Conservation (phyloP, 2,888 invertebrate species). For the Nomada goodeniana region DNA sequence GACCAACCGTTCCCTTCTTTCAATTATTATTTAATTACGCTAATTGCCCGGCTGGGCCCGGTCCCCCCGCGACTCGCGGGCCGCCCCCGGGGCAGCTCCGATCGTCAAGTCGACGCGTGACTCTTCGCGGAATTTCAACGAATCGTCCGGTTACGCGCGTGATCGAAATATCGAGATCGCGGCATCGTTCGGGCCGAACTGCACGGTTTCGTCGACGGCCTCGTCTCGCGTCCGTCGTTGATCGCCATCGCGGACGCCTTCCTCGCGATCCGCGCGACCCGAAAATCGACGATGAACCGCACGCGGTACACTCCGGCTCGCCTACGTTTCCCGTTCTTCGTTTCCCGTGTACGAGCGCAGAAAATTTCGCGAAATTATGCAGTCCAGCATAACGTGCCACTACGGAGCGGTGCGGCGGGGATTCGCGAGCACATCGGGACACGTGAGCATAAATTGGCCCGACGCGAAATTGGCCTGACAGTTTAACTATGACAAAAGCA, state of each 20-base stretch:
- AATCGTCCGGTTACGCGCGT: constrained; percentile 43
- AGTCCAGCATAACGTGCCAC: constrained; percentile 65
- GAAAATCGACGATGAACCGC: too few relatives aligned
- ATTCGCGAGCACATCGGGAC: constrained; percentile 65
- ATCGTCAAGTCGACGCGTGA: constrained; percentile 57
- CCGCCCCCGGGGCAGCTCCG: constrained; percentile 35
- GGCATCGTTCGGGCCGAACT: constrained; percentile 17
- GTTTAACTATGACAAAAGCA: constrained; percentile 84
- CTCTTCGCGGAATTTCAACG: constrained; percentile 45
- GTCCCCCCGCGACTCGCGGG: constrained; percentile 48
- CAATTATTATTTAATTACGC: constrained; percentile 83
- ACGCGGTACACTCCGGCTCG: constrained; percentile 15
- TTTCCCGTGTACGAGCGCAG: constrained; percentile 35
- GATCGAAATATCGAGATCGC: constrained; percentile 47
- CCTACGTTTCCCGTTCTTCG: constrained; percentile 51
- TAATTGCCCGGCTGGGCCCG: constrained; percentile 76
- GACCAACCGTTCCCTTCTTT: constrained; percentile 78
- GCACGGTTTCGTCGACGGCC: not conserved
- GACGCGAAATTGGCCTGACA: constrained; percentile 81
- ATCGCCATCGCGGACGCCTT: not conserved
- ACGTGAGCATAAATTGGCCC: constrained; percentile 74
- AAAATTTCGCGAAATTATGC: constrained; percentile 66
- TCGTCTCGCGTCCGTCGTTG: not conserved
- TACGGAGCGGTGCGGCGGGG: constrained; percentile 42
- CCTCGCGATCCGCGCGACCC: too few relatives aligned